These are phyloP conservation scores for Xylocopa sonorina DNA, from an alignment of 1,140 invertebrate genomes.

Conservation along the genomic window DNA sequence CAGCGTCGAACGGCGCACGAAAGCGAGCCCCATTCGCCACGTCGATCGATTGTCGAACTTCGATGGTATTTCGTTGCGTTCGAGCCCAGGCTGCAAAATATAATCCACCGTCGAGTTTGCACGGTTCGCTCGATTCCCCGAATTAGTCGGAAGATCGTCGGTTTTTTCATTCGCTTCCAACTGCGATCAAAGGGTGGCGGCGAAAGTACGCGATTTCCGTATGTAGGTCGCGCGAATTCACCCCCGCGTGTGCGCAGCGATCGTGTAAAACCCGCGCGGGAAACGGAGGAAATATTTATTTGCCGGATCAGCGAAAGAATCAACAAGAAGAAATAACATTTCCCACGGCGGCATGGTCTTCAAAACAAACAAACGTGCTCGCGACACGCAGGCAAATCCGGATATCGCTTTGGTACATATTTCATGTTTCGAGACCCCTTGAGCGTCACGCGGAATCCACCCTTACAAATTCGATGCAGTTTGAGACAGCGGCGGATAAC, in stretches of 20 bases:
- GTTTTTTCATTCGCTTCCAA: too few relatives aligned
- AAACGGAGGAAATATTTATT: background rate
- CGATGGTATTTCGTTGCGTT: conserved; percentile 2
- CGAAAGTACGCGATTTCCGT: background rate
- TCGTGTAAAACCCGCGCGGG: background rate
- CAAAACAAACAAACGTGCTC: conserved; percentile 14
- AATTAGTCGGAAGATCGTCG: too few relatives aligned
- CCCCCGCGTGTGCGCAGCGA: too few relatives aligned
- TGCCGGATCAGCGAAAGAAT: background rate
- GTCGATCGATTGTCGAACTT: conserved; percentile 6
- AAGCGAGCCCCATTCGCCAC: background rate
- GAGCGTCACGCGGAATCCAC: conserved; percentile 6
- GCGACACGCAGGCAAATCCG: conserved; percentile 10
- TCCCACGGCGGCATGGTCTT: background rate
- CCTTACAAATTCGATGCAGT: conserved; percentile 33
- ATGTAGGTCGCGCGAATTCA: background rate
- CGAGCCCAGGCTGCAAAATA: background rate
- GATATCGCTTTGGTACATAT: conserved; percentile 15
- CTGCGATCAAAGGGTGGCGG: too few relatives aligned
- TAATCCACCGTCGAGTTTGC: background rate
- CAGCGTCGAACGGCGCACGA: background rate
- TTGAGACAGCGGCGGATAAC: conserved; percentile 15
- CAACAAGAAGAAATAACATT: conserved; percentile 25
- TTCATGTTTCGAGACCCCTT: conserved; percentile 20
- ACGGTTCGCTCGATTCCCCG: background rate